Base-by-base conservation (phyloP, 1,140 invertebrate genomes). In the Drosophila tristis region DNA sequence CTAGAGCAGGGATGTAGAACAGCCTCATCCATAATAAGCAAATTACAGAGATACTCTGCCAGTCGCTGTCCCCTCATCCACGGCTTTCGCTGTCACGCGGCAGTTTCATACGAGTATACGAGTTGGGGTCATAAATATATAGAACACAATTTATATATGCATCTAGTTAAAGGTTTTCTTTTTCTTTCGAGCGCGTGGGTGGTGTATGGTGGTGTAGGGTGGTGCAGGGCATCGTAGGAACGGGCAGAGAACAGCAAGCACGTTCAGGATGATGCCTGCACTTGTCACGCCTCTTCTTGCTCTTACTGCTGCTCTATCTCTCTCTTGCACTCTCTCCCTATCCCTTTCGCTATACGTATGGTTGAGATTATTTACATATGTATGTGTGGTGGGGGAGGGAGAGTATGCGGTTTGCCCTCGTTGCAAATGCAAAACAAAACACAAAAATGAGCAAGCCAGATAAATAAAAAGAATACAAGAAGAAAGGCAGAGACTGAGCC, bases 61-160 rank as follows among this genome's bases (percentile, higher is more conserved):
- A 60, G 43, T 31, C 31, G 2, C 31, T 2, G 29, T 31, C 47
- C n/a, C 44, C 47, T 48, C 23, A 42, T 53, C 29, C 31, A 2
- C 25, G 8, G 50, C 8, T n/a, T 47, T 9, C 31, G 49, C 50
- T 35, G 65, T 64, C 70, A 48, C 63, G 68, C 78, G 45, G 55
- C 51, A 84, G 85, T 85, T 80, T 66, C 73, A 79, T 73, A 85
- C 29, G 29, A 31, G 29, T 80, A 80, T 77, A 77, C 68, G 77
- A 58, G 35, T 39, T 39, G 35, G 35, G 60, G 63, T 60, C 67
- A 85, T 86, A 85, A 85, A 85, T 85, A 85, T 85, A 80, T 85
- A 80, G 81, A 86, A 79, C 72, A 67, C 77, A 86, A 80, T 85
- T 86, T 85, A 78, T 84, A 74, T 80, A 64, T 84, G 80, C 80